phyloP scores from a whole-genome alignment of 2,113 vertebrate genomes.

The Lichenostomus cassidix region DNA sequence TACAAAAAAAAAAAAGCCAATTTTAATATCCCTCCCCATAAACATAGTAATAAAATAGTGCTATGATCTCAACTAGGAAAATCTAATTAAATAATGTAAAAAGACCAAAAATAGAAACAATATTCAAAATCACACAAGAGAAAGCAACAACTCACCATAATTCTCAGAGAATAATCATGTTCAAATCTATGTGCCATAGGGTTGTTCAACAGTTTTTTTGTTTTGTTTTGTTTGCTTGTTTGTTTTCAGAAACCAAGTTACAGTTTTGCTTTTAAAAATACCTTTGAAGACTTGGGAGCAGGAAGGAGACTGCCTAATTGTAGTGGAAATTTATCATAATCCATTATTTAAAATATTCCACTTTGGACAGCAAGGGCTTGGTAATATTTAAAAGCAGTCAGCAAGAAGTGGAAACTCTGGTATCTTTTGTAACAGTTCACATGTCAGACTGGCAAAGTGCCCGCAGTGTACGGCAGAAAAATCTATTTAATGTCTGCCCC shows the following conservation, averaged over 20 bases:
- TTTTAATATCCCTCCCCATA: background rate
- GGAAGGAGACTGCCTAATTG: conserved; percentile 41
- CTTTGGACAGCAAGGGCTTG: conserved; percentile 68
- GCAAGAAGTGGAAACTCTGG: conserved; percentile 78
- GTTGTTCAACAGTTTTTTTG: background rate
- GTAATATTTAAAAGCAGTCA: conserved; percentile 79
- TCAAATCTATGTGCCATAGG: conserved; percentile 38
- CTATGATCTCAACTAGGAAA: conserved; percentile 20
- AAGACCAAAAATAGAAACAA: conserved; percentile 19
- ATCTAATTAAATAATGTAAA: conserved; percentile 36
- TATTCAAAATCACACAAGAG: background rate
- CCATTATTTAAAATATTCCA: conserved; percentile 73
- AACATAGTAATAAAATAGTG: background rate
- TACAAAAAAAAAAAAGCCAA: background rate
- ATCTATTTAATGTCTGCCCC: conserved; percentile 95
- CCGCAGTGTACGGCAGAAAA: conserved; percentile 82
- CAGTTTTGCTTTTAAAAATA: conserved; percentile 29
- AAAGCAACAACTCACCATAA: conserved; percentile 11
- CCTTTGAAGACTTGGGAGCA: conserved; percentile 47
- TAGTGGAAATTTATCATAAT: conserved; percentile 70
- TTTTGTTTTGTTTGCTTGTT: conserved; percentile 22
- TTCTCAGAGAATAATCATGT: conserved; percentile 42
- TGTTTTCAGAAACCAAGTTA: conserved; percentile 46
- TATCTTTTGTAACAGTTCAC: conserved; percentile 88
- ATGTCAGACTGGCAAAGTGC: conserved; percentile 91